Evolutionary conservation across 2,113 vertebrate species (phyloP), one percentile per base, ranked within the genome.

Genomic region (Muntiacus muntjak): DNA sequence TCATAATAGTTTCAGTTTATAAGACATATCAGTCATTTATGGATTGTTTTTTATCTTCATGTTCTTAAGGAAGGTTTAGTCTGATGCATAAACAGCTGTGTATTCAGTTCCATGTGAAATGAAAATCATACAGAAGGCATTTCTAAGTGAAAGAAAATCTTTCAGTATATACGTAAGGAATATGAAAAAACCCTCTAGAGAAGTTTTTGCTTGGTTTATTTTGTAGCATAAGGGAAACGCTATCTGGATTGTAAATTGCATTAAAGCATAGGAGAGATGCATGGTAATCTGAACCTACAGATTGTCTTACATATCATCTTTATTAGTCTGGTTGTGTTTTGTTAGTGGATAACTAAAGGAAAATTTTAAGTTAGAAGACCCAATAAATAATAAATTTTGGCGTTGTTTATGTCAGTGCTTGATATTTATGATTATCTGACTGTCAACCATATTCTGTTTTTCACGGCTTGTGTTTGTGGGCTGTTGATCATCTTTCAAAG

Each of bases 341-440:
- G 57, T 93, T 93, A 87, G 19, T 89, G 23, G 58, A 30, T 93
- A 89, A 91, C 14, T 89, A 92, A 94, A 91, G 57, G 88, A 8
- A 47, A 82, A n/a, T 43, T 85, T 95, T 94, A 88, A 93, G 6
- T 87, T 92, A 15, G 52, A 92, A 87, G 33, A 85, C 36, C 74
- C 33, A 91, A 3, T 89, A 82, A 89, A 78, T 58, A 92, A 30
- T 95, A 67, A 47, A 60, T 76, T 91, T 94, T 57, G 40, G 10
- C 78, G 93, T 95, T 67, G 13, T 71, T 2, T 91, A 54, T 90
- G 7, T 79, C 23, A 86, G 4, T 79, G 21, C 84, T 62, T 93
- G 79, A 84, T 92, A 60, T 52, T 96, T 97, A 79, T n/a, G 58
- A 57, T 57, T 96, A 13, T 92, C 52, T 96, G 25, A 87, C 62